Conservation (phyloP, 2,113 vertebrate species). For the Stictonetta naevosa region DNA sequence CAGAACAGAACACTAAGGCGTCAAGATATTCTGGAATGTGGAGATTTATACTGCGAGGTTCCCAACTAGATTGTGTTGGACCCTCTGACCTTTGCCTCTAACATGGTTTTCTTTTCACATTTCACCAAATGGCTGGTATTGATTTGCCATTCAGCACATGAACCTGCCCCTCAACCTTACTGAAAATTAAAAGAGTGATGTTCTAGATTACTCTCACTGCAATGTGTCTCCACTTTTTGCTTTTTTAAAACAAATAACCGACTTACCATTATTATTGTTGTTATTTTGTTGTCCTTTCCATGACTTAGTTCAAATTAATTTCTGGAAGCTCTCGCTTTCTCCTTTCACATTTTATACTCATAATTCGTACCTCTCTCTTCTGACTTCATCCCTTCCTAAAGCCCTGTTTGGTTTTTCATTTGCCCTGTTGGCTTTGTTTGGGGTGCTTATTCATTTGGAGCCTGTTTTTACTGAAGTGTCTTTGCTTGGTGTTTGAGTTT, state of each 20-base stretch:
- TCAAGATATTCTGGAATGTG: not conserved
- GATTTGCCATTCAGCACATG: not conserved
- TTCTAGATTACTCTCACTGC: not conserved
- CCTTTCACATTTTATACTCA: not conserved
- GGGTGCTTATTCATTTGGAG: not conserved
- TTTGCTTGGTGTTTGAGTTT: not conserved
- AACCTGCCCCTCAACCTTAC: not conserved
- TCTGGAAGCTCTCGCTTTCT: not conserved
- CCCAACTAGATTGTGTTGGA: not conserved
- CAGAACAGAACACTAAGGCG: not conserved
- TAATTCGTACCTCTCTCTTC: not conserved
- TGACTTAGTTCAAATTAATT: not conserved
- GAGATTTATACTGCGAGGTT: not conserved
- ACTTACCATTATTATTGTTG: no score
- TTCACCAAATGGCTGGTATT: not conserved
- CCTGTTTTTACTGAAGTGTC: not conserved
- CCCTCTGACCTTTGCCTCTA: not conserved
- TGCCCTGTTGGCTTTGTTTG: not conserved
- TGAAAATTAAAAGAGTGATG: not conserved
- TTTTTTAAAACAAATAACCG: not conserved
- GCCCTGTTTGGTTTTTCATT: not conserved
- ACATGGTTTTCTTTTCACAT: not conserved
- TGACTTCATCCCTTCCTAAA: not conserved
- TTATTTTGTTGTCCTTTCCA: not conserved
- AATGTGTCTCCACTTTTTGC: not conserved